Conservation (phyloP, 2,888 invertebrate species). For the Drosophila infuscata region DNA sequence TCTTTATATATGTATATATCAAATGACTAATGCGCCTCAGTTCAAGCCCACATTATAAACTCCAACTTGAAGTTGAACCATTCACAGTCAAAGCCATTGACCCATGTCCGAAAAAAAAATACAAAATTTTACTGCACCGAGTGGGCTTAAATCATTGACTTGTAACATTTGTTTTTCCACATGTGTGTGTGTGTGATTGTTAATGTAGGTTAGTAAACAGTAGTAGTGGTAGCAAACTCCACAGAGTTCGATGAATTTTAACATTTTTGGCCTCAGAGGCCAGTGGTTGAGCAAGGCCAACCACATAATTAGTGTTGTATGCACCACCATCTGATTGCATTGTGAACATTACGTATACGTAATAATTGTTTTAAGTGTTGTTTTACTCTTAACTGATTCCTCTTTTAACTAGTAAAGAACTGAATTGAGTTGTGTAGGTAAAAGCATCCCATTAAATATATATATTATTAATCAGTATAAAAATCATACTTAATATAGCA, state of each 20-base stretch:
- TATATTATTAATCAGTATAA: neutral
- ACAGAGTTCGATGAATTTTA: conserved; percentile 72
- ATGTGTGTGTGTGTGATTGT: conserved; percentile 19
- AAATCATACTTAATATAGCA: neutral
- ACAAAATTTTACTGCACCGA: conserved; percentile 11
- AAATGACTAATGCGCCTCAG: conserved; percentile 8
- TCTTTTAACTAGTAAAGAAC: neutral
- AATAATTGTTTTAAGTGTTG: conserved; percentile 16
- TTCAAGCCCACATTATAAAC: conserved; percentile 26
- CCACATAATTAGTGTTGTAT: conserved; percentile 63
- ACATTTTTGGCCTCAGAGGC: conserved; percentile 47
- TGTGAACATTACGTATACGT: conserved; percentile 43
- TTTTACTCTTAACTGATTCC: neutral
- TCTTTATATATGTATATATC: conserved; percentile 2
- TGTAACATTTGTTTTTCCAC: neutral
- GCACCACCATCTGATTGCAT: conserved; percentile 9
- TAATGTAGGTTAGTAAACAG: conserved; percentile 61
- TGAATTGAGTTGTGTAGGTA: neutral
- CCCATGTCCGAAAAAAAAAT: conserved; percentile 40
- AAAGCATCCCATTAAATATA: neutral
- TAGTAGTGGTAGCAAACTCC: conserved; percentile 29
- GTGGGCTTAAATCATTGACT: conserved; percentile 5
- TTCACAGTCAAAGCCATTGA: conserved; percentile 44
- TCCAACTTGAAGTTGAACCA: conserved; percentile 4
- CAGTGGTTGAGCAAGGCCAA: conserved; percentile 65